Evolutionary conservation across 1,140 invertebrate genomes (phyloP), one percentile per base, ranked within the genome.

Genomic region (Aphis gossypii): DNA sequence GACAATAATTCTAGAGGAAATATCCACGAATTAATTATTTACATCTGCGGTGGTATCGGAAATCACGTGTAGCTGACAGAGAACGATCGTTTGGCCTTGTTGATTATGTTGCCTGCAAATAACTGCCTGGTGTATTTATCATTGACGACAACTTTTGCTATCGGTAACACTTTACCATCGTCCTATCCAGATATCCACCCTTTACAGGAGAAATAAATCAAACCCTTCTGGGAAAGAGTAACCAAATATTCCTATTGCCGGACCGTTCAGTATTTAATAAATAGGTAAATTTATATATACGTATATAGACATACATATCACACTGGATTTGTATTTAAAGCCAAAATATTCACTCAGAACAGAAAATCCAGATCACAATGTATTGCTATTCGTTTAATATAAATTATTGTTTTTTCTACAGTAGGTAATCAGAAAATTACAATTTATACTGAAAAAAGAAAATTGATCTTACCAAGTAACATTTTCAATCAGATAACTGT

Each of bases 31-130:
- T 86, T 56, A 93, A 93, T 93, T 93, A 86, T 93, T 84, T 35
- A 93, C 92, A 41, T 54, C 21, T 21, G 48, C 18, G 68, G 20
- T 20, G 21, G 91, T 92, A 92, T 92, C 76, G 82, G 48, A n/a
- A 84, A 54, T 54, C 92, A 92, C 18, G 68, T 92, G 92, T 93
- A 44, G 51, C 35, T 56, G 92, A 93, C 92, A 84, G 48, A 84
- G 76, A 93, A 93, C 48, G 92, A 93, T 93, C 48, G 92, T 84
- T 93, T 93, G 54, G 82, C 48, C 82, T 92, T 92, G 91, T 92
- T 54, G 76, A 92, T 92, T 93, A 48, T 86, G 48, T 93, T 44
- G 92, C 82, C 92, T 84, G 76, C 92, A 35, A 86, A 93, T 84
- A 93, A 84, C 82, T 92, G 91, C 91, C 44, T 54, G 21, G 23